Base-by-base conservation (phyloP, 30 jellyfish, hydroid and myxozoan genomes). In the Hydra vulgaris region DNA sequence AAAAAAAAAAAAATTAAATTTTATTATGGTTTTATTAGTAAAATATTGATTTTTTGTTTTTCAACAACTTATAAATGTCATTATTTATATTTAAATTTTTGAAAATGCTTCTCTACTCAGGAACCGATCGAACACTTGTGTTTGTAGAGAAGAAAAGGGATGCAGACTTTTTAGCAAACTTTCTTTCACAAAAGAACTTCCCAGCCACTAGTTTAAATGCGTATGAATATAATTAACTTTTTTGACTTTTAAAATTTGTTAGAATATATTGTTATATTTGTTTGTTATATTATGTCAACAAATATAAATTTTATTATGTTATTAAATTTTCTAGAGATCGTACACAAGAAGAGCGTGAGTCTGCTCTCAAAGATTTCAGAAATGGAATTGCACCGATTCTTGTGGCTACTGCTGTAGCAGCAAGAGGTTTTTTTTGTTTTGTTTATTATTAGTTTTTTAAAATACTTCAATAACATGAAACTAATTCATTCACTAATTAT, bases 121-220 rank as follows among this genome's bases (percentile, higher is more conserved):
- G 96, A 54, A 83, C 95, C 26, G 85, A 92, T 71, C 89, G 92
- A 72, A 86, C 87, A 20, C 79, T 94, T 92, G 95, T 94, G 0
- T 94, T 94, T 84, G 99, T 94, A 26, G 99, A 94, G 83, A 85
- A 91, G 19, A 94, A 94, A 74, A 74, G 96, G n/a, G 84, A 89
- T 22, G 99, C 99, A 0, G 99, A 94, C 73, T 94, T 88, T 81
- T 88, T 94, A 86, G 96, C 99, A 22, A 94, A 94, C 70, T 85
- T 81, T 25, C 76, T 94, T 53, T 94, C 97, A 1, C 97, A 94
- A 56, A 82, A 96, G 69, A 95, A 91, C 16, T 88, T 84, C 84
- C 97, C 96, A 27, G 79, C 99, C 19, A 94, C 97, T 15, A 88
- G 97, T 77, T 81, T 94, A 22, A 95, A 94, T 71, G 99, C 96